These are phyloP conservation scores for Caenorhabditis japonica DNA, from an alignment of 2,888 invertebrate genomes.

Conservation along the genomic window DNA sequence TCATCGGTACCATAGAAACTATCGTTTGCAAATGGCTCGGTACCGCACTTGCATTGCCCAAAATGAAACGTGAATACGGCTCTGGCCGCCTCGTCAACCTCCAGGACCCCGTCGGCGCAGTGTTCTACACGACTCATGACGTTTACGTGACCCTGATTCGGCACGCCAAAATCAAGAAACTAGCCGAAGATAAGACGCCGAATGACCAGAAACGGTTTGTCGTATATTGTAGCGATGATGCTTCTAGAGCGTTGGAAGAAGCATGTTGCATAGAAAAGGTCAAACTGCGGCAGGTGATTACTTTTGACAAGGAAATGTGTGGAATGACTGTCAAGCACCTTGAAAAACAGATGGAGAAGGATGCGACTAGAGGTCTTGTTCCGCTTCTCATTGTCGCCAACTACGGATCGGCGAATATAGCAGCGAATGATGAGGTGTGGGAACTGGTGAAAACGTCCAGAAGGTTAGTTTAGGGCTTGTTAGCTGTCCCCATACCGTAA, in stretches of 20 bases:
- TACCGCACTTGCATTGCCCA: constrained; percentile 21
- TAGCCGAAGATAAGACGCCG: constrained; percentile 1
- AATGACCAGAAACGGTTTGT: too few relatives aligned
- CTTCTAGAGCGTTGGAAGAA: constrained; percentile 26
- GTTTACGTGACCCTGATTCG: constrained; percentile 26
- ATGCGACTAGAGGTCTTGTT: constrained; percentile 22
- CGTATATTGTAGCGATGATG: constrained; percentile 49
- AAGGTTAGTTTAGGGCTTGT: constrained; percentile 5
- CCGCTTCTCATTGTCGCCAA: constrained; percentile 43
- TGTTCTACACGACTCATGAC: constrained; percentile 35
- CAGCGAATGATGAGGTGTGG: constrained; percentile 41
- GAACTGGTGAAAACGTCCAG: constrained; percentile 24
- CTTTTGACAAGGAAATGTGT: constrained; percentile 22
- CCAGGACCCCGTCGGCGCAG: constrained; percentile 25
- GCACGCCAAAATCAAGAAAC: constrained; percentile 5
- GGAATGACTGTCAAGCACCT: constrained; percentile 31
- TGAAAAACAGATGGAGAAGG: constrained; percentile 48
- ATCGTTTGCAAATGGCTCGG: constrained; percentile 34
- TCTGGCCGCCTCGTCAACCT: neutral
- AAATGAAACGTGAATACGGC: constrained; percentile 13
- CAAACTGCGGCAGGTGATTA: constrained; percentile 35
- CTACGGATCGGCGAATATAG: constrained; percentile 40
- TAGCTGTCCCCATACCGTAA: too few relatives aligned
- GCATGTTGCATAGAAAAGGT: constrained; percentile 30
- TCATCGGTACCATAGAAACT: constrained; percentile 33